A percentile compares a stretch with the other conserved stretches of the same genome.
Evolutionary conservation across 1,140 invertebrate genomes (phyloP).

Genomic region (Bombus breviceps): DNA sequence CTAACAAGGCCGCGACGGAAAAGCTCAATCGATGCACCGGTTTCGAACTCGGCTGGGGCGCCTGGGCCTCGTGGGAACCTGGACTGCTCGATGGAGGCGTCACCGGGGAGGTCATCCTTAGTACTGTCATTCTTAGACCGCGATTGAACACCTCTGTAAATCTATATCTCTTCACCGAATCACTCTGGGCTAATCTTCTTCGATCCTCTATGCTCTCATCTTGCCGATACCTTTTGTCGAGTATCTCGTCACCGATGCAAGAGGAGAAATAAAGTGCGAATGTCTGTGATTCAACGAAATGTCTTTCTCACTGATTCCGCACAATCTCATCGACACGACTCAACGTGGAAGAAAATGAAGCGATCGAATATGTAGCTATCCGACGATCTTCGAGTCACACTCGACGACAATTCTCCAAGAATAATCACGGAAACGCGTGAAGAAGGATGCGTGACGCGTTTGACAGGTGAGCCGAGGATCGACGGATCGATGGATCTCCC

Average conservation of each 20-base stretch:
- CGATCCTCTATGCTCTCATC: neutral
- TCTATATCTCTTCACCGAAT: constrained; percentile 3
- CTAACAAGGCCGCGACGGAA: constrained; percentile 82
- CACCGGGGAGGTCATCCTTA: constrained; percentile 79
- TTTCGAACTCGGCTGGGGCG: constrained; percentile 66
- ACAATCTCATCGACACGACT: neutral
- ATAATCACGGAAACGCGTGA: constrained; percentile 1
- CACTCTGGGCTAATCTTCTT: neutral
- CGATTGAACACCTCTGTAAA: constrained; percentile 15
- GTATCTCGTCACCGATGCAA: neutral
- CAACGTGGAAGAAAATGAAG: neutral
- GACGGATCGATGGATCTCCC: constrained; percentile 53
- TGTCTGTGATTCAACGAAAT: neutral
- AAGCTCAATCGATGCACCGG: constrained; percentile 80
- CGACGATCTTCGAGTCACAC: neutral
- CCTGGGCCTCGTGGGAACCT: constrained; percentile 70
- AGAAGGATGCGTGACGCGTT: constrained; percentile 28
- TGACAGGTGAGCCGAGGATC: constrained; percentile 57
- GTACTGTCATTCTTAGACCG: constrained; percentile 77
- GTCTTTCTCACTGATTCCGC: neutral
- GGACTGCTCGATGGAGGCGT: constrained; percentile 77
- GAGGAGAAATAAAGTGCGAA: neutral
- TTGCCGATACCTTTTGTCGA: neutral
- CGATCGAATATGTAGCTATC: neutral
- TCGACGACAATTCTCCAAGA: neutral